Evolutionary conservation across 1,140 invertebrate genomes (phyloP).

Genomic region (Drosophila sulfurigaster): DNA sequence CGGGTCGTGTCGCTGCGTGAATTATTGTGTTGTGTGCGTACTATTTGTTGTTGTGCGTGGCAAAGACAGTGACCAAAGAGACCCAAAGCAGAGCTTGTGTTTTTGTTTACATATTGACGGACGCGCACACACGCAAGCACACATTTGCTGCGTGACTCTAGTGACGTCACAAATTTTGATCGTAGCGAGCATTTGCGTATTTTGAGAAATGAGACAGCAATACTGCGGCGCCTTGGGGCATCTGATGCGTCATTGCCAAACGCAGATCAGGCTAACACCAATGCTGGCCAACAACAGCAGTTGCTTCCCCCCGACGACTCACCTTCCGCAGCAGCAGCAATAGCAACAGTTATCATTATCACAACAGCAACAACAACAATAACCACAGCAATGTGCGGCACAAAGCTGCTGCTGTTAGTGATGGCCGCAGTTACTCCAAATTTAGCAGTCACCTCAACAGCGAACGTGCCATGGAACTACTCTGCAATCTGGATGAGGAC

Average conservation of each 20-base stretch:
- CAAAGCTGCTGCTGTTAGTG: not conserved
- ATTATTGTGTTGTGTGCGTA: conserved; percentile 1
- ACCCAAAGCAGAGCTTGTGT: conserved; percentile 41
- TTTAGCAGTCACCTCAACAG: conserved; percentile 60
- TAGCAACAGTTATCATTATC: conserved; percentile 4
- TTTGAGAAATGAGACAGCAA: conserved; percentile 42
- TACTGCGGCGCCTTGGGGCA: conserved; percentile 29
- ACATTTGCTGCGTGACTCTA: not conserved
- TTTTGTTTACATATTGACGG: conserved; percentile 42
- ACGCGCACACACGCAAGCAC: not conserved
- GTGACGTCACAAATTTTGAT: conserved; percentile 45
- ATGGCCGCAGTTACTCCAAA: conserved; percentile 55
- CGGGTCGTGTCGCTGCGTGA: conserved; percentile 40
- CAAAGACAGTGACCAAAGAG: conserved; percentile 11
- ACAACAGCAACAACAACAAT: conserved; percentile 6
- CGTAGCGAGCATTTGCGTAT: not conserved
- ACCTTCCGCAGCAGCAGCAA: conserved; percentile 13
- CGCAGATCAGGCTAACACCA: not conserved
- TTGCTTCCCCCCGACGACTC: conserved; percentile 10
- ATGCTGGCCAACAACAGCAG: conserved; percentile 13
- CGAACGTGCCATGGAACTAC: conserved; percentile 65
- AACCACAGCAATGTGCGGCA: conserved; percentile 4
- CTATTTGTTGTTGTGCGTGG: conserved; percentile 43
- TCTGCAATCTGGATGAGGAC: conserved; percentile 67
- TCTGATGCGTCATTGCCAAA: conserved; percentile 42